Evolutionary conservation across 2,797 vertebrate species (phyloP), one percentile per base, ranked within the genome.

Genomic region (Enteromius anoplus): DNA sequence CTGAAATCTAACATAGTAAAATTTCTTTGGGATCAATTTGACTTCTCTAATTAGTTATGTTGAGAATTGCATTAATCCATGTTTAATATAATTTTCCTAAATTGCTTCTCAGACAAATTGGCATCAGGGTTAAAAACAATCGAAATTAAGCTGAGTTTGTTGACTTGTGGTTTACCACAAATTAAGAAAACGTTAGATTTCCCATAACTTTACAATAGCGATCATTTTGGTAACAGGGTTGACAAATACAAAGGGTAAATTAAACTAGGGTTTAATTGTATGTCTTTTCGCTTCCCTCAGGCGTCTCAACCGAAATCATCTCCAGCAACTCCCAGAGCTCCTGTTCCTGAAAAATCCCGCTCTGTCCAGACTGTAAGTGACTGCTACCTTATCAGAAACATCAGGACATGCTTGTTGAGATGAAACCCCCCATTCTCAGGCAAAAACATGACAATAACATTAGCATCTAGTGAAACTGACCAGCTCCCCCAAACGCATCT

Each of bases 261-360:
- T 9, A 40, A 71, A 32, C 12, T 62, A 26, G 7, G 7, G 37
- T 64, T 73, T 51, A 42, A 69, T 42, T 40, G 8, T 15, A 17
- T 73, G 29, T 72, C 42, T 40, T 23, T 32, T 51, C 60, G n/a
- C 37, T 21, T 69, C 45, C 47, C 29, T 42, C 45, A 98, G 97
- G 15, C 96, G 97, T 2, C 94, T 98, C 85, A 98, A 98, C 92
- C 95, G 95, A 86, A 98, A 98, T 86, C 96, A 92, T 85, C 95
- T 98, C 71, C 95, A 95, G 40, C 90, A 90, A 2, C 82, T 98
- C 68, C 96, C 96, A 0, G 97, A 98, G 85, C 93, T 98, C 58
- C 95, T 98, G 68, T 98, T 98, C 87, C 96, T 98, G 93, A 96
- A 97, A 89, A 98, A 97, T 51, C 96, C 96, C 85, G 95, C 92